Conservation (phyloP, 2,797 vertebrate genomes). For the Sebastes cheni region DNA sequence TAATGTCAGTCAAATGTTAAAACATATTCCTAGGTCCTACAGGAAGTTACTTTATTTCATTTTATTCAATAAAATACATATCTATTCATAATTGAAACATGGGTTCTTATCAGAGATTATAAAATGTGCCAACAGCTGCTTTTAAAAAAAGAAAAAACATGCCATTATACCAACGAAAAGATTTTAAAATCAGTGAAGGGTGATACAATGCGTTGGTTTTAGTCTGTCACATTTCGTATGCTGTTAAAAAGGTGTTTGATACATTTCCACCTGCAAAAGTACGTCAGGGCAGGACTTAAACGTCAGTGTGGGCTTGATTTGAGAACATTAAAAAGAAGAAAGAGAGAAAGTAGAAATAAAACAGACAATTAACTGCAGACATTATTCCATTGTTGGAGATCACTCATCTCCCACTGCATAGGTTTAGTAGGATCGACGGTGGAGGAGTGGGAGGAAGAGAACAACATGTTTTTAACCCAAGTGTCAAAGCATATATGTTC, state of each 20-base stretch:
- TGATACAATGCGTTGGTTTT: conserved; percentile 15
- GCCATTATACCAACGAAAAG: not conserved
- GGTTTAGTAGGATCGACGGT: conserved; percentile 30
- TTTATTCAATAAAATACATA: conserved; percentile 8
- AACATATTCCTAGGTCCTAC: not conserved
- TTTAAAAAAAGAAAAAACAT: not conserved
- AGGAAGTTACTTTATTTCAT: not conserved
- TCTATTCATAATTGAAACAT: conserved; percentile 2
- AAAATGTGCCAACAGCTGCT: not conserved
- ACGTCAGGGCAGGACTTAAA: not conserved
- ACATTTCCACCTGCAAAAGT: conserved; percentile 17
- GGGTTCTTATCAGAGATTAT: conserved; percentile 12
- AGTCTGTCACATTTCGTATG: conserved; percentile 3
- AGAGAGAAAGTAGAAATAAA: conserved; percentile 12
- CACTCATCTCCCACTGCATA: conserved; percentile 28
- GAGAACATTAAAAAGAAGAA: conserved; percentile 10
- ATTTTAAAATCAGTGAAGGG: conserved; percentile 12
- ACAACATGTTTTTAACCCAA: conserved; percentile 43
- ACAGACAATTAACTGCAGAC: not conserved
- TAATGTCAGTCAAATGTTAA: conserved; percentile 1
- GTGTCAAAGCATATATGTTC: conserved; percentile 51
- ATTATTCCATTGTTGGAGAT: conserved; percentile 29
- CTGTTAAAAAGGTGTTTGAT: conserved; percentile 24
- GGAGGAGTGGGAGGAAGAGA: conserved; percentile 42
- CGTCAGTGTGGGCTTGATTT: conserved; percentile 2